Base-by-base conservation (phyloP, 1,140 invertebrate genomes). In the Aporrectodea caliginosa region DNA sequence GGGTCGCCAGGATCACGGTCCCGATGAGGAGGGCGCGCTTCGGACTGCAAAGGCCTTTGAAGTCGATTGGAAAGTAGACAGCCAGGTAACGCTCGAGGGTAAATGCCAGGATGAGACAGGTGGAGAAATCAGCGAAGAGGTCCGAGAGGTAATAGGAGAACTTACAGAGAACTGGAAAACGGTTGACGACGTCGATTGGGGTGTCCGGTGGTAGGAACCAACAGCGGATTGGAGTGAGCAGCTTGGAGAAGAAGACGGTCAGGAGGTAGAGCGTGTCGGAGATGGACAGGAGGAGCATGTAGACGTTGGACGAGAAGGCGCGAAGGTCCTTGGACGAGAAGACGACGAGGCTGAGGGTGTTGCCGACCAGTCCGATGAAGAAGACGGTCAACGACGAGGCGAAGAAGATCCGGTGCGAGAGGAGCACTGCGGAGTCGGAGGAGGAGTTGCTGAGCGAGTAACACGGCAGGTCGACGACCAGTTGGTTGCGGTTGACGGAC, bases 191-290 rank as follows among this genome's bases (percentile, higher is more conserved):
- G 73, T 81, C 80, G 33, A 78, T 33, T 12, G n/a, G n/a, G 33
- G 12, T 30, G 70, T 29, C 32, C 33, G 73, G 29, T 1, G 34
- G 29, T 70, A 81, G 71, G 58, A 58, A 73, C 70, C 80, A 80
- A 33, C 80, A 81, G 2, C 73, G 68, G 70, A 81, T n/a, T 2
- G 35, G 31, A 14, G 76, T 74, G n/a, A 81, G 75, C 14, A 71
- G 79, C 33, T 75, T 78, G 16, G 69, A 43, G 76, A 78, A 75
- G 31, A 81, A 75, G 1, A 81, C 75, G 43, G 34, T 43, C 32
- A 78, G 22, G 27, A 81, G 72, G 68, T 81, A 81, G 35, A 81
- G 33, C 16, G 76, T 35, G 35, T 81, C 80, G 12, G 80, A 81
- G 14, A 78, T 27, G 22, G 80, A 69, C 69, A 81, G 35, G 16